phyloP scores from a whole-genome alignment of 64 coral and sea anemone species.

The Montipora efflorescens region DNA sequence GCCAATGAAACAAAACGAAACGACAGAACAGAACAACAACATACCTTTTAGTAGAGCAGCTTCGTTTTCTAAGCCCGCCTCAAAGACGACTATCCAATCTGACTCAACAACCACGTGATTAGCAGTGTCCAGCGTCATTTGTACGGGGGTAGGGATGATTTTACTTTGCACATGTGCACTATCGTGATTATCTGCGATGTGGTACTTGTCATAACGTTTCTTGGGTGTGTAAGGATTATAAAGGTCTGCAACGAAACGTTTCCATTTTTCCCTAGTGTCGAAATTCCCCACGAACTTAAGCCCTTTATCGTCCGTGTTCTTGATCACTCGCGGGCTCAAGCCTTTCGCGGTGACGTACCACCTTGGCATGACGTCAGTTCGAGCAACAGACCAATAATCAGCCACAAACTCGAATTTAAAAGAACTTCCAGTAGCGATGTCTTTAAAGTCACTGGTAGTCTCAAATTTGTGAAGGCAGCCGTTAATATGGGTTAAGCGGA shows the following conservation, averaged over 20 bases:
- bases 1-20: no score
- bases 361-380: conserved; percentile 82
- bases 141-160: conserved; percentile 51
- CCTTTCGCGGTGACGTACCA: conserved; percentile 79
- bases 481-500: conserved; percentile 81
- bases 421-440: conserved; percentile 23
- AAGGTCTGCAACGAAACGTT: conserved; percentile 45
- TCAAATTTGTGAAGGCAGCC: conserved; percentile 91
- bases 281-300: conserved; percentile 84
- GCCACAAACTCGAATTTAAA: conserved; percentile 60
- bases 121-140: neutral
- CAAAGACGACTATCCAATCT: conserved; percentile 43
- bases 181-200: conserved; percentile 45
- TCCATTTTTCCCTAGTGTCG: conserved; percentile 79
- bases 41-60: conserved; percentile 53
- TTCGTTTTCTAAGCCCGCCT: conserved; percentile 25
- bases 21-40: neutral
- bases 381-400: conserved; percentile 68
- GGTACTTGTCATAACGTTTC: conserved; percentile 61
- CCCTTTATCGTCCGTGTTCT: conserved; percentile 70
- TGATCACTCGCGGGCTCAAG: conserved; percentile 52
- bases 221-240: conserved; percentile 77
- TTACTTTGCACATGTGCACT: neutral
- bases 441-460: conserved; percentile 76
- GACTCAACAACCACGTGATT: conserved; percentile 19